Conservation (phyloP, 2,888 invertebrate species). For the Acanthosepion esculentum region DNA sequence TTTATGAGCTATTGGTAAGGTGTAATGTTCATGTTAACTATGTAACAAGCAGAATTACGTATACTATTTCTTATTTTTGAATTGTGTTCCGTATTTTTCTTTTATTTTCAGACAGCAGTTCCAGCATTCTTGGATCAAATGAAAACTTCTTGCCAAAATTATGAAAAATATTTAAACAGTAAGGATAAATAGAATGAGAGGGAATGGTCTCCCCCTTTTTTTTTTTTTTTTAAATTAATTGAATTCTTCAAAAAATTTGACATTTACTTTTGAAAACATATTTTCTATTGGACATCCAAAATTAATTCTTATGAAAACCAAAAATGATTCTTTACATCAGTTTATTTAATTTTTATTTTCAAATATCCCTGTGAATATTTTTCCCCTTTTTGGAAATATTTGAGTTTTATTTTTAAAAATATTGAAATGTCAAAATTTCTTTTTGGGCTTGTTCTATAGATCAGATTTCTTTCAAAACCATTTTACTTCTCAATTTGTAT, state of each 20-base stretch:
- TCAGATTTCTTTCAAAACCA: not conserved
- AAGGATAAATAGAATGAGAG: not conserved
- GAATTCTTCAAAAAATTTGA: too few species aligned
- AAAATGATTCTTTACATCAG: too few species aligned
- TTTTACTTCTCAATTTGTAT: not conserved
- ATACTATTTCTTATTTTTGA: too few species aligned
- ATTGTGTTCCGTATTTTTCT: not conserved
- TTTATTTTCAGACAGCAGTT: constrained; percentile 70
- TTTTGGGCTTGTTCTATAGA: not conserved
- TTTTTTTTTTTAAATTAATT: too few species aligned
- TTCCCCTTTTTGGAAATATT: not conserved
- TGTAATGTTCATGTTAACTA: too few species aligned
- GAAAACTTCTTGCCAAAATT: constrained; percentile 70
- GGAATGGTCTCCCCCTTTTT: not conserved
- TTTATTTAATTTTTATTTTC: too few species aligned
- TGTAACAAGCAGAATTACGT: too few species aligned
- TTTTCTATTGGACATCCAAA: too few species aligned
- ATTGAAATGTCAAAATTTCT: not conserved
- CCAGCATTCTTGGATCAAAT: constrained; percentile 71
- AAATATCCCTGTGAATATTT: too few species aligned
- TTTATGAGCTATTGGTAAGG: too few species aligned
- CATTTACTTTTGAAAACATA: too few species aligned
- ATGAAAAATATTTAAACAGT: constrained; percentile 61
- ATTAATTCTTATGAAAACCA: too few species aligned
- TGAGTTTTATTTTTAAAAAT: not conserved